Evolutionary conservation across 1,140 invertebrate species (phyloP).

Genomic region (Oreohelix idahoensis): DNA sequence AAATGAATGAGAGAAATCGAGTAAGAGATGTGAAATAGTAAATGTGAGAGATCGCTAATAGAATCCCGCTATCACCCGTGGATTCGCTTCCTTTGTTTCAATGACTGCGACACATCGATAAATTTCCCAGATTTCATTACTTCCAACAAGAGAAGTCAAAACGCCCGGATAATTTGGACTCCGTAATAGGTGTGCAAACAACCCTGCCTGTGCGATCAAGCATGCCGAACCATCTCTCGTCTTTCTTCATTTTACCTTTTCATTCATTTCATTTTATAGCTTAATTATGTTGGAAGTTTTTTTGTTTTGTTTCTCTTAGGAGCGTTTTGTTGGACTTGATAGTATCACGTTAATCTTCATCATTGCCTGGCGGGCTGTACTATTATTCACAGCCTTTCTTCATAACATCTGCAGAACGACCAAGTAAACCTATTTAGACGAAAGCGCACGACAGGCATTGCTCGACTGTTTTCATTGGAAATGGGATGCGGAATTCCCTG

Average conservation of each 20-base stretch:
- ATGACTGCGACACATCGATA: neutral
- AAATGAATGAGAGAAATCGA: neutral
- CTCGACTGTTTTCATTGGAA: constrained; percentile 28
- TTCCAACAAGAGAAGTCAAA: neutral
- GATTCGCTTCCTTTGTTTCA: neutral
- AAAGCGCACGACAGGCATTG: neutral
- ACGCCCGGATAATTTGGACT: neutral
- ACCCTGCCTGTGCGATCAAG: neutral
- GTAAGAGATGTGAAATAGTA: neutral
- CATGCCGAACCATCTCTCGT: neutral
- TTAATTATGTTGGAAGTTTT: neutral
- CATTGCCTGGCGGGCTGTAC: too few relatives aligned
- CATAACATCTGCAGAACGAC: constrained; percentile 33
- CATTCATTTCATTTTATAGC: neutral
- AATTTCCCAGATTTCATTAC: constrained; percentile 11
- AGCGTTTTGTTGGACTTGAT: constrained; percentile 1
- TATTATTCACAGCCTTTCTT: constrained; percentile 9
- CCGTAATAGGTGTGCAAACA: constrained; percentile 25
- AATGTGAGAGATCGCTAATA: constrained; percentile 4
- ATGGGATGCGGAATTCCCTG: constrained; percentile 17
- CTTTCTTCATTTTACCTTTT: constrained; percentile 10
- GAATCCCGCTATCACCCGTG: neutral
- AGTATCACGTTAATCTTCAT: neutral
- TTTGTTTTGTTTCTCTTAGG: neutral
- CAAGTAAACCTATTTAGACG: constrained; percentile 19